Evolutionary conservation across 2,797 vertebrate species (phyloP), one percentile per base, ranked within the genome.

Genomic region (Echiichthys vipera): DNA sequence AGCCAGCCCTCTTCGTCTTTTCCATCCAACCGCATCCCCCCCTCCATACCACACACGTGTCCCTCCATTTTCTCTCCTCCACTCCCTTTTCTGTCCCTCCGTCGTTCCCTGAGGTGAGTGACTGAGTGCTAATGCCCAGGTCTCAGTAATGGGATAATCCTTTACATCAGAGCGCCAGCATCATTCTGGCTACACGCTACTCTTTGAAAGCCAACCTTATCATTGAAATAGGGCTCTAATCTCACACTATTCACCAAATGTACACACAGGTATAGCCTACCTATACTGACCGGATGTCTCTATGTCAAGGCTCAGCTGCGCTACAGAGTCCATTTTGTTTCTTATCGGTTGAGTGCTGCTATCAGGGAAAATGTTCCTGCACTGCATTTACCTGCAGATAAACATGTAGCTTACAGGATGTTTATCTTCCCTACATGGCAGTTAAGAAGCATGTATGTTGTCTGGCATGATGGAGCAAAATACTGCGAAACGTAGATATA

Each of bases 141-240:
- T 85, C 70, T 71, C 70, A 51, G 84, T 86, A 89, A 92, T 88
- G 78, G 86, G 71, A 87, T 87, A 83, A 85, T 87, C 81, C 86
- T 87, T 88, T 79, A 79, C 81, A 85, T 90, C 70, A n/a, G 50
- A 73, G 66, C 54, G 0, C 43, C 66, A 50, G 72, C 79, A 79
- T 72, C 83, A 67, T 64, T 80, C 59, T 54, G 57, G 51, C 77
- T 62, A 18, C 62, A 42, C 58, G 39, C 66, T 83, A 40, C 46
- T 58, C 80, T 56, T 74, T 87, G 82, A 88, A 87, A 84, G 77
- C 77, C 27, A 17, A 30, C 57, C 66, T 71, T 83, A 80, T 83
- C 81, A 34, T 63, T 46, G 69, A 54, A 79, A 83, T 64, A 64
- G 54, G 49, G 18, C 47, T 69, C 20, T 77, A 80, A 88, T 86